phyloP scores from a whole-genome alignment of 2,113 vertebrate genomes.

The Merops nubicus region DNA sequence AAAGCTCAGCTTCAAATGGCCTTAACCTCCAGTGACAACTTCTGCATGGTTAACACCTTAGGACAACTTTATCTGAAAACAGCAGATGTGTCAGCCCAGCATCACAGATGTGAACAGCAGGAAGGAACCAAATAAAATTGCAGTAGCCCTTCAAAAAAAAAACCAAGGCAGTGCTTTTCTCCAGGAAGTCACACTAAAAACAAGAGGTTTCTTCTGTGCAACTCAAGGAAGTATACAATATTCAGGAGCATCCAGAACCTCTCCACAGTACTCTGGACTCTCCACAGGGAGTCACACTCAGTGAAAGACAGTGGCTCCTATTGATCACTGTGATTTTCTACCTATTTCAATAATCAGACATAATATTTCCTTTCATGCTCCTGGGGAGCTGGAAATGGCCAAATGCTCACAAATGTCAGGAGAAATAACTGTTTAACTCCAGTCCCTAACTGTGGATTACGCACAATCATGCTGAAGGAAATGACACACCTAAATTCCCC shows the following conservation, averaged over 20 bases:
- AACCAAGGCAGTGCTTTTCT: background rate
- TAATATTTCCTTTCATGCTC: background rate
- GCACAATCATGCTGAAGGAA: background rate
- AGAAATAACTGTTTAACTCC: background rate
- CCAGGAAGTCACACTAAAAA: background rate
- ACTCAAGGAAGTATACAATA: background rate
- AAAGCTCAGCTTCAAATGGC: background rate
- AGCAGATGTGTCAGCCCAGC: accelerated
- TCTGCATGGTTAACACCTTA: background rate
- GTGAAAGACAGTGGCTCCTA: background rate
- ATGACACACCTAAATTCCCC: background rate
- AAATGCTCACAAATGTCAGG: background rate
- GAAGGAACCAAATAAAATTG: background rate
- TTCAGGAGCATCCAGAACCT: background rate
- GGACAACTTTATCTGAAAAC: background rate
- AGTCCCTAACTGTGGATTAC: background rate
- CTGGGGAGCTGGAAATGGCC: background rate
- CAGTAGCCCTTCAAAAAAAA: background rate
- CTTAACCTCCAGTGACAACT: background rate
- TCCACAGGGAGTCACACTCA: background rate
- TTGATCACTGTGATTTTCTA: background rate
- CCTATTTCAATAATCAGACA: background rate
- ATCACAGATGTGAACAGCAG: background rate
- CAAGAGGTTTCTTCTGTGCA: background rate
- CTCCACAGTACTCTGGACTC: background rate